Evolutionary conservation across 2,113 vertebrate genomes (phyloP).

Genomic region (Polypterus senegalus): DNA sequence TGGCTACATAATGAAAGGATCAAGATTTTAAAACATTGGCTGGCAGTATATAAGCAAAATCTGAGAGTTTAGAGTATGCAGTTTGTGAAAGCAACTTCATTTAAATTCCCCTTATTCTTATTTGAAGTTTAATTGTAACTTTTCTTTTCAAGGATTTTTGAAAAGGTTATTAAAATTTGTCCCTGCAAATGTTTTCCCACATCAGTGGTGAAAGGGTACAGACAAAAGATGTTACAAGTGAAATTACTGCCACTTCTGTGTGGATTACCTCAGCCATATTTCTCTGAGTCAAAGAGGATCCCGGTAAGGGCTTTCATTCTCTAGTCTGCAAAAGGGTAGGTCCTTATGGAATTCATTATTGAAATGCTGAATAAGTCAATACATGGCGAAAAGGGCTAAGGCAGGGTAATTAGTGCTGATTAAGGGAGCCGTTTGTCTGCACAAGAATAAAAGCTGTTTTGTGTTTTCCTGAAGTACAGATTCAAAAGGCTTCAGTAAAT

Average conservation of each 20-base stretch:
- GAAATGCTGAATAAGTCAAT: constrained; percentile 39
- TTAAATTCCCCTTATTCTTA: constrained; percentile 47
- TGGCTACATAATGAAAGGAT: too few species aligned
- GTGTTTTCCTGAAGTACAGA: background rate
- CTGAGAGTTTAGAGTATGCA: constrained; percentile 38
- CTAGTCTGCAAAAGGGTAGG: constrained; percentile 14
- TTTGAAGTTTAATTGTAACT: constrained; percentile 56
- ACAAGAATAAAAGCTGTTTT: constrained; percentile 10
- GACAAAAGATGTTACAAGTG: constrained; percentile 29
- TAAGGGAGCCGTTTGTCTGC: constrained; percentile 27
- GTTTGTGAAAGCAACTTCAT: constrained; percentile 51
- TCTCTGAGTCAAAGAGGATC: constrained; percentile 20
- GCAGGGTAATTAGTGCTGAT: constrained; percentile 34
- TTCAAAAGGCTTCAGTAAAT: background rate
- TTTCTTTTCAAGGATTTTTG: constrained; percentile 42
- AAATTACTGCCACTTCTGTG: constrained; percentile 27
- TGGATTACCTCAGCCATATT: constrained; percentile 31
- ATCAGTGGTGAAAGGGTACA: constrained; percentile 31
- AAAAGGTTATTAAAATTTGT: constrained; percentile 37
- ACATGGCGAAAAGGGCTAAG: constrained; percentile 27
- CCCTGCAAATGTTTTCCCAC: constrained; percentile 37
- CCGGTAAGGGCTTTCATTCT: constrained; percentile 20
- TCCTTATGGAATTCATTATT: constrained; percentile 29
- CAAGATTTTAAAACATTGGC: too few species aligned
- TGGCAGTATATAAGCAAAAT: constrained; percentile 20